Conservation (phyloP, 2,888 invertebrate species). For the Resseliella maxima region DNA sequence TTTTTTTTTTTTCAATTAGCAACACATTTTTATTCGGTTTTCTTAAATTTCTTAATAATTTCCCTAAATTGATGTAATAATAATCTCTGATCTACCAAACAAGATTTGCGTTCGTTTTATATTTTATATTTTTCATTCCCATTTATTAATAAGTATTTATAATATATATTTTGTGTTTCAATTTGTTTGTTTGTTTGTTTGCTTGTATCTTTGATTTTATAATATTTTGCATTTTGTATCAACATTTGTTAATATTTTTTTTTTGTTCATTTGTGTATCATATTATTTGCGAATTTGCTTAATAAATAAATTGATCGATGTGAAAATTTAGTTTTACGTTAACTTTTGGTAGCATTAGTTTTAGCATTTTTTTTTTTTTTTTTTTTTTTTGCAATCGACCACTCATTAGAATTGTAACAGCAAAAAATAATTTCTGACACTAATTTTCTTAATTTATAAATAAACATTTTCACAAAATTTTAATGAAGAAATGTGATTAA, state of each 20-base stretch:
- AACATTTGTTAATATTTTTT: not conserved
- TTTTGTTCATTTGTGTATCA: not conserved
- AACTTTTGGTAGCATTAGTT: not conserved
- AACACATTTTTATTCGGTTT: constrained; percentile 36
- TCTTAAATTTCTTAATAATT: constrained; percentile 35
- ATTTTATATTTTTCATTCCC: not conserved
- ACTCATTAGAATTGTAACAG: too few relatives aligned
- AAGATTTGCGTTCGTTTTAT: not conserved
- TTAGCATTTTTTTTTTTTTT: not conserved
- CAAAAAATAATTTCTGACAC: too few relatives aligned
- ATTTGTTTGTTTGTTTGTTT: too few relatives aligned
- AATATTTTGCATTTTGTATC: not conserved
- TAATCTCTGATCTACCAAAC: not conserved
- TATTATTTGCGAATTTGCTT: not conserved
- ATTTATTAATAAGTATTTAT: too few relatives aligned
- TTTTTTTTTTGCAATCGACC: too few relatives aligned
- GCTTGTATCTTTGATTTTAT: too few relatives aligned
- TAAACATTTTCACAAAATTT: too few relatives aligned
- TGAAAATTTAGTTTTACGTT: constrained; percentile 15
- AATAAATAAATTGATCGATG: constrained; percentile 19
- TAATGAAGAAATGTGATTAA: too few relatives aligned
- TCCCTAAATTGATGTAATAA: constrained; percentile 16
- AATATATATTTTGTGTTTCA: too few relatives aligned
- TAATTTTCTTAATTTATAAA: too few relatives aligned
- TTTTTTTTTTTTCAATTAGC: constrained; percentile 48